Evolutionary conservation across 2,797 vertebrate species (phyloP), one percentile per base, ranked within the genome.

Genomic region (Hypotaenidia okinawae): DNA sequence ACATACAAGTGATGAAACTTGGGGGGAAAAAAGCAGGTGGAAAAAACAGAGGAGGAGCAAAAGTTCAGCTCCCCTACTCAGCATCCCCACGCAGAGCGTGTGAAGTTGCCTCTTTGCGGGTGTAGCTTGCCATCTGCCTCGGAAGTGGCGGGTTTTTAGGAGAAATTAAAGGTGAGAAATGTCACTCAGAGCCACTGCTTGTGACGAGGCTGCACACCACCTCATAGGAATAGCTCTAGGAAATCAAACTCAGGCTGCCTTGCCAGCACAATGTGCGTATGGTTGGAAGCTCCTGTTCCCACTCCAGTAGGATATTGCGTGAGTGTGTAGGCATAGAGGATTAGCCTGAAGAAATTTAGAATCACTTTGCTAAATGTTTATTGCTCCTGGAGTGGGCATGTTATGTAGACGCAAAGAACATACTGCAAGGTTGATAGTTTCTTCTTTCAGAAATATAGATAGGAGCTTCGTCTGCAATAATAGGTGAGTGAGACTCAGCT

Each of bases 51-150:
- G 80, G 82, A 93, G 72, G 83, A 85, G 76, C 32, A 82, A 37
- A 84, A 82, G 96, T 95, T 95, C 95, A 93, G 57, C 57, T 93
- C 84, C 83, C 66, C 62, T 69, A 70, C 6, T 7, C 91, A 84
- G 62, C 89, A 91, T 86, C 94, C 79, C 94, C 93, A 93, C 90
- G 57, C 90, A 95, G 92, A 87, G 90, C 9, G 19, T 95, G 93
- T 89, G 90, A 96, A 97, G 81, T 83, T 94, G 92, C 84, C 68
- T 90, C 52, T 90, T 95, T 97, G 94, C 75, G 81, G 94, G 95
- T 88, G 93, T 95, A 95, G 57, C 81, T 68, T 93, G 64, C 94
- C 95, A 95, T 96, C 94, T 96, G 95, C 90, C 92, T 89, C 17
- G 6, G 86, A 95, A 96, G 49, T 76, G 63, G 49, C 1, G 57